Evolutionary conservation across 64 coral and sea anemone genomes (phyloP), one percentile per base, ranked within the genome.

Genomic region (Porites australiensis): DNA sequence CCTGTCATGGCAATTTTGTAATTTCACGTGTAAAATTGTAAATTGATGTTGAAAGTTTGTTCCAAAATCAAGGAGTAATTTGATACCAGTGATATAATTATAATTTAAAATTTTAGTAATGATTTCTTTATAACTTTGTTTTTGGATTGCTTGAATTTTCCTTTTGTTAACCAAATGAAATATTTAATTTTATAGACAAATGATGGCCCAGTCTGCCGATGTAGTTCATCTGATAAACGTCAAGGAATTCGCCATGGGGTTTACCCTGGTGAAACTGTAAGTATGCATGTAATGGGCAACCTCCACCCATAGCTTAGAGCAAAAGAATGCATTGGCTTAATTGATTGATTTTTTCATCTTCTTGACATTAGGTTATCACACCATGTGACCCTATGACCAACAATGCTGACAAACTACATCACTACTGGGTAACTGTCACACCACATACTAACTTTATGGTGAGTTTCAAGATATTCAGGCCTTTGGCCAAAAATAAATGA

Each of bases 401-500:
- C 64, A 99, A 96, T 85, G 67, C 82, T 13, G 85, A 82, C 3
- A 89, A 68, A 44, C 66, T 99, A 13, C 55, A 94, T 77, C 94
- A 96, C 57, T 99, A 99, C 72, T 99, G 98, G 98, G 83, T 99
- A 37, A 95, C 98, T 19, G 95, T 99, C 5, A 96, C 91, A 72
- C 98, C 98, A 49, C 98, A 99, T 58, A 88, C 94, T 20, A 99
- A 99, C 69, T 99, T 99, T 47, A 99, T 99, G 98, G 98, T 96
- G 78, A 73, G 91, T 84, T 45, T 22, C 11, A 57, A 12, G 7
- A 12, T 57, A 57, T 57, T 37, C 27, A 37, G 27, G 1, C 27
- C 27, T 37, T 37, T 37, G 27, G 27, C 27, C 0, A 37, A 37
- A 37, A 37, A 37, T 37, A 37, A 37, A 1, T 37, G 27, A 37